Evolutionary conservation across 2,113 vertebrate species (phyloP).

Genomic region (Paralichthys olivaceus): DNA sequence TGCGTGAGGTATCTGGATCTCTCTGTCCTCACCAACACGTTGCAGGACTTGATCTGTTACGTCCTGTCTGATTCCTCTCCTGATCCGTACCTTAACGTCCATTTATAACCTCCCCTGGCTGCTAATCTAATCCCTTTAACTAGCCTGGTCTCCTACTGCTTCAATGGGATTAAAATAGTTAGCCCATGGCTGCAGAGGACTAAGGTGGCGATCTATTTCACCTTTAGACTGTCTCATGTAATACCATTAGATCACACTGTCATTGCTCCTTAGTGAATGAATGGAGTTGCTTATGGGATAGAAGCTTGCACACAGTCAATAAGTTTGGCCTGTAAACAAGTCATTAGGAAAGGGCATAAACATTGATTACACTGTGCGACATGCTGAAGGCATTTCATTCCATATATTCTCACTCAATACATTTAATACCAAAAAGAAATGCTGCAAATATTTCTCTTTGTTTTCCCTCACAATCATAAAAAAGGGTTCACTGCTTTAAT

Average conservation of each 20-base stretch:
- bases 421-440: neutral
- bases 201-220: constrained; percentile 52
- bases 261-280: neutral
- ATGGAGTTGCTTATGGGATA: constrained; percentile 10
- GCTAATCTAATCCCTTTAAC: constrained; percentile 53
- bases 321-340: constrained; percentile 19
- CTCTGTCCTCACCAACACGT: constrained; percentile 11
- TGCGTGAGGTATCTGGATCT: constrained; percentile 16
- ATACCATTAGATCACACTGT: constrained; percentile 53
- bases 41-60: neutral
- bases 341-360: constrained; percentile 11
- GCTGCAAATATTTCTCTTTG: neutral
- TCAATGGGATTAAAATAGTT: constrained; percentile 72
- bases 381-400: neutral
- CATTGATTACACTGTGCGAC: neutral
- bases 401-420: too few species aligned
- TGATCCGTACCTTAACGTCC: constrained; percentile 22
- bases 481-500: too few species aligned
- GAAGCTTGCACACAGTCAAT: constrained; percentile 8
- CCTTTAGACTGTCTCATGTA: constrained; percentile 43
- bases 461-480: neutral
- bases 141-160: constrained; percentile 46
- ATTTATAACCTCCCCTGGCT: constrained; percentile 65
- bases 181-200: constrained; percentile 1
- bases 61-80: constrained; percentile 32